Evolutionary conservation across 2,797 vertebrate species (phyloP).

Genomic region (Philypnodon macrostomus): DNA sequence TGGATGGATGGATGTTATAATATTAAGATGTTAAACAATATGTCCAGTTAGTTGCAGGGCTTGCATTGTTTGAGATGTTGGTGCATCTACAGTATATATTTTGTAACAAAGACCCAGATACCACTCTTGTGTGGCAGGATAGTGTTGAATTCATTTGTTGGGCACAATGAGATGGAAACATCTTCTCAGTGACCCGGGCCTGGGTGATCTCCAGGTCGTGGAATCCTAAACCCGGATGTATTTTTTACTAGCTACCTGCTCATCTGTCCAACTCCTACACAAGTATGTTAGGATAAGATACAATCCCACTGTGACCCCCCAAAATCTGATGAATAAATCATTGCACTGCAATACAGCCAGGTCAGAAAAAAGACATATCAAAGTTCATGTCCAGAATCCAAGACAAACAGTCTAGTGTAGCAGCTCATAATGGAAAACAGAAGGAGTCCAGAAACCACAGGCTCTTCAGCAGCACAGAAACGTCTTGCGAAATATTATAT

Average conservation of each 20-base stretch:
- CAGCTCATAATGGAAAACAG: conserved; percentile 11
- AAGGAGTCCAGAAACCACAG: not conserved
- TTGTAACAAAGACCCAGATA: too few relatives aligned
- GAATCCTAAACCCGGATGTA: not conserved
- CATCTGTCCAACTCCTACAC: not conserved
- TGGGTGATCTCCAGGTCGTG: not conserved
- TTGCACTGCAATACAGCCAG: not conserved
- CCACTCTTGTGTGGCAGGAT: too few relatives aligned
- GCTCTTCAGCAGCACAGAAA: not conserved
- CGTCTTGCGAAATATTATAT: not conserved
- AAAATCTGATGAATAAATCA: conserved; percentile 10
- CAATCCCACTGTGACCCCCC: not conserved
- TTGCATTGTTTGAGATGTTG: too few relatives aligned
- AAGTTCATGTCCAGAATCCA: not conserved
- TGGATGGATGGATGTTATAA: too few relatives aligned
- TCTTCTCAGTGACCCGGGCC: not conserved
- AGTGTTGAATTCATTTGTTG: not conserved
- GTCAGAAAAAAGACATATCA: conserved; percentile 2
- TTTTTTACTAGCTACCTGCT: not conserved
- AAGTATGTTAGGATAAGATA: not conserved
- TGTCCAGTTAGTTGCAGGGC: too few relatives aligned
- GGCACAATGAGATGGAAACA: too few relatives aligned
- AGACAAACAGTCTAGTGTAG: conserved; percentile 1
- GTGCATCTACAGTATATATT: too few relatives aligned
- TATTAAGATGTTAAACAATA: too few relatives aligned